A percentile compares a stretch with the other conserved stretches of the same genome.
phyloP scores from a whole-genome alignment of 1,140 invertebrate species.

The Thereuonema tuberculata region DNA sequence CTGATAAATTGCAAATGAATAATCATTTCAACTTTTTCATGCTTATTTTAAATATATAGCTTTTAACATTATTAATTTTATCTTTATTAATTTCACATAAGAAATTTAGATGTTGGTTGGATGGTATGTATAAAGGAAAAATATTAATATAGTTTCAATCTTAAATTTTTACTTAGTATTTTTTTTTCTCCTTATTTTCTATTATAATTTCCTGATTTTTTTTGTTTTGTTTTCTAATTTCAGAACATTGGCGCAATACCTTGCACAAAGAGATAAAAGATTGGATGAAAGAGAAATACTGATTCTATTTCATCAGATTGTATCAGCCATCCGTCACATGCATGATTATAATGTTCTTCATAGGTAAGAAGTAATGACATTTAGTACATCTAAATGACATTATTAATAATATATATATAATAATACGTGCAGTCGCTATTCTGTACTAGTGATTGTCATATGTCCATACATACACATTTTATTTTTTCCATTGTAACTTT shows the following conservation, averaged over 20 bases:
- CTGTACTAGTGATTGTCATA: too few relatives aligned
- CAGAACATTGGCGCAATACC: slow-evolving; percentile 50
- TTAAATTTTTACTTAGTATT: background rate
- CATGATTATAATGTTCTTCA: slow-evolving; percentile 58
- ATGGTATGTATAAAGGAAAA: too few relatives aligned
- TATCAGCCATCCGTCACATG: slow-evolving; percentile 52
- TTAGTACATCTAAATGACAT: background rate
- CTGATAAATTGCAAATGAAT: too few relatives aligned
- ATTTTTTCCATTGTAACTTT: too few relatives aligned
- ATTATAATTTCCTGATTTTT: background rate
- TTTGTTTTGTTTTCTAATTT: slow-evolving; percentile 2
- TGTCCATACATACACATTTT: too few relatives aligned
- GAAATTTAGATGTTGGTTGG: too few relatives aligned
- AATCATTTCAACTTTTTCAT: too few relatives aligned
- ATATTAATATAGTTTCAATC: too few relatives aligned
- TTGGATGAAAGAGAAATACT: slow-evolving; percentile 49
- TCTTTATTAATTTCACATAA: too few relatives aligned
- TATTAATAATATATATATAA: background rate
- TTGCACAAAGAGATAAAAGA: slow-evolving; percentile 36
- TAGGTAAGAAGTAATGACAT: slow-evolving; percentile 39
- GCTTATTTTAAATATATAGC: too few relatives aligned
- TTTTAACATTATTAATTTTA: too few relatives aligned
- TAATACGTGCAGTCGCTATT: too few relatives aligned
- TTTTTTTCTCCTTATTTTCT: background rate
- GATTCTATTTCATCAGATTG: slow-evolving; percentile 51